Conservation (phyloP, 2,113 vertebrate species). For the Sturnus vulgaris region DNA sequence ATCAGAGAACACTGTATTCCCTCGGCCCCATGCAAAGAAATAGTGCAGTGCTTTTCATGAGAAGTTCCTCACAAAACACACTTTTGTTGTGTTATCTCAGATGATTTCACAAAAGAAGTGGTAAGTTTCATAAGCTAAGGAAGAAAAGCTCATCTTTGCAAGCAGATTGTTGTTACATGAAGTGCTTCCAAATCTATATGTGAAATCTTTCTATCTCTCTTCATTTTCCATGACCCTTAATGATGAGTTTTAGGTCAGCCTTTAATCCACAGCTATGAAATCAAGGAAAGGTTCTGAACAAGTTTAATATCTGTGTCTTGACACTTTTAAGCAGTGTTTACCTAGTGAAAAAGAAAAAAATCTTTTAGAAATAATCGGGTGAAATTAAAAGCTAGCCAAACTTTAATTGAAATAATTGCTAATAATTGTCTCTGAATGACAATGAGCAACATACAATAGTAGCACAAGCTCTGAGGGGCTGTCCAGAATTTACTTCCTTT, state of each 20-base stretch:
- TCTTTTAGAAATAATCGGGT: background rate
- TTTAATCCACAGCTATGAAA: conserved; percentile 3
- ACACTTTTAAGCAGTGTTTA: background rate
- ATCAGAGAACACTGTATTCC: background rate
- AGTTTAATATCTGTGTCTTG: background rate
- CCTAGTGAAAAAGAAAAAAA: background rate
- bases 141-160: background rate
- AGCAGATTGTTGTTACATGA: background rate
- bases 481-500: background rate
- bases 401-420: background rate
- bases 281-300: background rate
- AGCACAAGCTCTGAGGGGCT: background rate
- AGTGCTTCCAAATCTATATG: background rate
- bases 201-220: background rate
- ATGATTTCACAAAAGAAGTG: background rate
- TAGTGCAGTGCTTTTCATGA: background rate
- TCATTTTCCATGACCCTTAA: background rate
- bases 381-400: background rate
- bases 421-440: background rate
- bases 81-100: background rate
- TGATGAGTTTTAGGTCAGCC: background rate
- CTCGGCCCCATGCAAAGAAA: background rate
- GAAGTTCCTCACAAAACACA: background rate
- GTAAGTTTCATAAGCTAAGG: background rate
- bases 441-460: background rate